phyloP scores from a whole-genome alignment of 2,797 vertebrate genomes.

The Tauraco hartlaubi region DNA sequence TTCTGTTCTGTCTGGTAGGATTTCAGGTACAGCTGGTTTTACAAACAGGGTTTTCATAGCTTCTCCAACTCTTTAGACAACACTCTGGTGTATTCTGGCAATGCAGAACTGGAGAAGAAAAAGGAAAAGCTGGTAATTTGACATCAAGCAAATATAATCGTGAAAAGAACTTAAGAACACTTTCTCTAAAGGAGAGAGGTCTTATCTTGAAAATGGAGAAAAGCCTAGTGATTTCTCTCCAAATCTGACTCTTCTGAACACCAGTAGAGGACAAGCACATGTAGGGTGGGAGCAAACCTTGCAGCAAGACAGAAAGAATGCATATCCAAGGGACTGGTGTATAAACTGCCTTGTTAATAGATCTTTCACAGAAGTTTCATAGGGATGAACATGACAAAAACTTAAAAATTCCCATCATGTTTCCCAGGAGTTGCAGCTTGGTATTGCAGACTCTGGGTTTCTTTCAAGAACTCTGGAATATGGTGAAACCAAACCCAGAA shows the following conservation, averaged over 20 bases:
- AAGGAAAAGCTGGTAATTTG: not conserved
- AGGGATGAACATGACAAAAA: not conserved
- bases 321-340: not conserved
- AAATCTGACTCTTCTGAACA: not conserved
- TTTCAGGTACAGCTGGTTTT: not conserved
- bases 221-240: not conserved
- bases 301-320: not conserved
- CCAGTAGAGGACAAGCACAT: not conserved
- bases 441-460: not conserved
- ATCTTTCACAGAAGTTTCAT: not conserved
- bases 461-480: not conserved
- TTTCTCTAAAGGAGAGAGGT: not conserved
- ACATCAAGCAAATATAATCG: not conserved
- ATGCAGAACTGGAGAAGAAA: not conserved
- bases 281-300: not conserved
- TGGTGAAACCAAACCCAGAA: not conserved
- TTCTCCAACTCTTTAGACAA: not conserved
- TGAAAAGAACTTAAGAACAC: not conserved
- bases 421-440: not conserved
- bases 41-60: not conserved
- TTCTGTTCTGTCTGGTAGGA: not conserved
- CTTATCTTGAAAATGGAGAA: not conserved
- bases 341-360: not conserved
- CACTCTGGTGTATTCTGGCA: not conserved
- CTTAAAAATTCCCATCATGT: not conserved